These are phyloP conservation scores for Crioceris asparagi DNA, from an alignment of 2,888 invertebrate genomes.

Conservation along the genomic window DNA sequence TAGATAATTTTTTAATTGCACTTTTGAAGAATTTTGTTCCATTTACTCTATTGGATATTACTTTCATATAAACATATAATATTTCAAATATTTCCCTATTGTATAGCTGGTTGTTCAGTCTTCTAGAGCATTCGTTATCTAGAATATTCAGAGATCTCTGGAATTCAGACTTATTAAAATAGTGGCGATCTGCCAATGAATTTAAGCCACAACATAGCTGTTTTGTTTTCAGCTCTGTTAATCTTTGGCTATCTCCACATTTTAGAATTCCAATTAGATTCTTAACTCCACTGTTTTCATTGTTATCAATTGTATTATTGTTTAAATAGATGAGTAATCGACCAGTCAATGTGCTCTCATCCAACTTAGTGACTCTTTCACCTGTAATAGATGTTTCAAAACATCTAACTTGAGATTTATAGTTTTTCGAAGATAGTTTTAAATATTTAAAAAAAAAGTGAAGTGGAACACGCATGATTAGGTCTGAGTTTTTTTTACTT, in stretches of 20 bases:
- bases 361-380: constrained; percentile 10
- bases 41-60: constrained; percentile 28
- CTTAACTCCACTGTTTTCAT: neutral
- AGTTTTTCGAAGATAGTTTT: too few species aligned
- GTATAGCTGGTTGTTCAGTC: constrained; percentile 22
- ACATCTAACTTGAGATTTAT: constrained; percentile 4
- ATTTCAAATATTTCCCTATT: constrained; percentile 24
- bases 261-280: constrained; percentile 5
- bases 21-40: constrained; percentile 28
- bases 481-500: too few species aligned
- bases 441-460: too few species aligned
- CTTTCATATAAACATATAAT: constrained; percentile 28
- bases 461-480: too few species aligned
- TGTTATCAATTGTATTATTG: constrained; percentile 9
- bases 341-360: constrained; percentile 23
- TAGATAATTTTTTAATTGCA: constrained; percentile 25
- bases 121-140: constrained; percentile 30
- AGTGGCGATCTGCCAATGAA: constrained; percentile 11
- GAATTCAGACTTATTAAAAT: constrained; percentile 17
- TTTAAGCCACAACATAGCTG: constrained; percentile 15
- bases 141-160: constrained; percentile 23
- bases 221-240: constrained; percentile 12
- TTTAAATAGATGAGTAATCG: constrained; percentile 23
- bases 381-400: constrained; percentile 7
- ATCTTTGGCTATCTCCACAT: constrained; percentile 7